Evolutionary conservation across 2,113 vertebrate genomes (phyloP), one percentile per base, ranked within the genome.

Genomic region (Tiliqua scincoides): DNA sequence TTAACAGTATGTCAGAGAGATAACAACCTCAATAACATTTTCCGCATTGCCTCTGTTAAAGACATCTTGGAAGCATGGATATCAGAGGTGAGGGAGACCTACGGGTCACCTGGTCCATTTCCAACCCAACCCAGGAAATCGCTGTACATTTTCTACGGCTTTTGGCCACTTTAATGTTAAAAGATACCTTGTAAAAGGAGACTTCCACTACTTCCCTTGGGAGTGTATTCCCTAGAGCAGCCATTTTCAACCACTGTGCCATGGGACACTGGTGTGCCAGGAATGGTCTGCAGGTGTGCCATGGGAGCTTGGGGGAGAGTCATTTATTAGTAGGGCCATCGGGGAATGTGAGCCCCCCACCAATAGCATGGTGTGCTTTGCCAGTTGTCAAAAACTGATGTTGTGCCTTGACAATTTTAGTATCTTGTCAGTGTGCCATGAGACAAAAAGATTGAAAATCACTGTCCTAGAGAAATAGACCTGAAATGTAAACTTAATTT

Each of bases 121-220:
- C 43, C 78, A 84, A 74, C 81, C 67, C 87, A 85, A 89, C 77
- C 76, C 14, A 61, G 1, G 0, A 91, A 2, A 17, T 27, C 91
- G 54, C 61, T 84, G 68, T 40, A 89, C 82, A 87, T 86, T 86
- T 88, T 89, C 37, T 90, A 85, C 65, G 27, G 81, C 18, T 89
- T 52, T 85, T 86, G 75, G 75, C 40, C 57, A 91, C 37, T 73
- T 86, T 70, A 83, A 61, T 91, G 92, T 90, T 89, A 85, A 92
- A 77, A 82, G 82, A 1, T 83, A 59, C 61, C 20, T 40, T n/a
- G 6, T 67, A 57, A 72, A n/a, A 37, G 54, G 70, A 74, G 40
- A 27, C 27, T 83, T 84, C 21, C 85, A 82, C n/a, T 48, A 59
- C 71, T 87, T 76, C 40, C 78, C 84, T 76, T 62, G 75, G 40